A percentile compares a stretch with the other conserved stretches of the same genome.
Evolutionary conservation across 2,113 vertebrate genomes (phyloP).

Genomic region (Strix aluco): DNA sequence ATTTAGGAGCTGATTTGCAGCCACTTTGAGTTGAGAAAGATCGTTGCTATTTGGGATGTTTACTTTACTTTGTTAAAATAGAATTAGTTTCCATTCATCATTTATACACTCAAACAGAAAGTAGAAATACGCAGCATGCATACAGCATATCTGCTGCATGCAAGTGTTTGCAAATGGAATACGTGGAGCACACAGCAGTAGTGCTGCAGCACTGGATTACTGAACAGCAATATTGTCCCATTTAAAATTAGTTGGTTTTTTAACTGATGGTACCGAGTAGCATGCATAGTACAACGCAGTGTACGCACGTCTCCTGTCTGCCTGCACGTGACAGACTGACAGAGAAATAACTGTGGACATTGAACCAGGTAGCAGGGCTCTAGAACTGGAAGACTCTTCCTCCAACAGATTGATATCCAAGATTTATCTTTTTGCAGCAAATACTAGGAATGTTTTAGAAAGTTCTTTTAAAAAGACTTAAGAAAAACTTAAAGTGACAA

Average conservation of each 20-base stretch:
- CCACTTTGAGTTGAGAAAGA: constrained; percentile 79
- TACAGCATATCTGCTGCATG: neutral
- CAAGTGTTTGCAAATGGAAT: neutral
- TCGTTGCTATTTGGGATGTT: neutral
- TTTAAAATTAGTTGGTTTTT: neutral
- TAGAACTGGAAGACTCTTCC: neutral
- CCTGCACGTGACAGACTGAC: neutral
- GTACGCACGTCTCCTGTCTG: neutral
- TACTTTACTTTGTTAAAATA: neutral
- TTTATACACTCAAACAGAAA: neutral
- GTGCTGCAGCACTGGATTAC: constrained; percentile 8
- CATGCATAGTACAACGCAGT: neutral
- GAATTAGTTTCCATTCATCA: neutral
- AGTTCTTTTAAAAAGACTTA: neutral
- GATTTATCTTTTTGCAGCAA: neutral
- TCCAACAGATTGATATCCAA: neutral
- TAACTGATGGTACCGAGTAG: neutral
- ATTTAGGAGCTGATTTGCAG: constrained; percentile 82
- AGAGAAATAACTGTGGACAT: neutral
- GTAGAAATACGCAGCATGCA: neutral
- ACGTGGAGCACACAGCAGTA: neutral
- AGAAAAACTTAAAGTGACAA: neutral
- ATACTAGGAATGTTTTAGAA: neutral
- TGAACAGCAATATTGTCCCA: neutral
- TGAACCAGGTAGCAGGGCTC: neutral